These are phyloP conservation scores for Antitype chi DNA, from an alignment of 2,888 invertebrate species.

Conservation along the genomic window DNA sequence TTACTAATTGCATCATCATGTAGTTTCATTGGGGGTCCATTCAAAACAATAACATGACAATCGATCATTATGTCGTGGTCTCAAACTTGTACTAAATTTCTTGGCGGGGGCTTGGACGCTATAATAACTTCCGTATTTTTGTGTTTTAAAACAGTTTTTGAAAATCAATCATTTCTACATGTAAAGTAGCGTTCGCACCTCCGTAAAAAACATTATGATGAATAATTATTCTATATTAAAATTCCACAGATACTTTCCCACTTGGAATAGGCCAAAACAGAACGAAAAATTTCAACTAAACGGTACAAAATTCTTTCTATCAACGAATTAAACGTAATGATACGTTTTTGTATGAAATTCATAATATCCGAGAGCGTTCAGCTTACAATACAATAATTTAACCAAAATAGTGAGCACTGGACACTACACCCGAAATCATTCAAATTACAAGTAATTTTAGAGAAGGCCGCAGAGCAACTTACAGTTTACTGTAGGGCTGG, in stretches of 20 bases:
- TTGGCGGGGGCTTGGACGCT: too few species aligned
- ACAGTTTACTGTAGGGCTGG: conserved; percentile 47
- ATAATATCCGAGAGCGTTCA: conserved; percentile 36
- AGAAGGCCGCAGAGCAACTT: conserved; percentile 37
- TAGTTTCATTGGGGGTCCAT: too few species aligned
- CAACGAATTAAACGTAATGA: conserved; percentile 46
- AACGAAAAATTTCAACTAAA: conserved; percentile 23
- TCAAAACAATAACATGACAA: too few species aligned
- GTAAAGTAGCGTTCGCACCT: too few species aligned
- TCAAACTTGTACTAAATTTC: too few species aligned
- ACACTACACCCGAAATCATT: conserved; percentile 61
- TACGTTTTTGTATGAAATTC: conserved; percentile 36
- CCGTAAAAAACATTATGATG: background rate
- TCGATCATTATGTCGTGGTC: too few species aligned
- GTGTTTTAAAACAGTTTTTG: too few species aligned
- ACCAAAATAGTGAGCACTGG: conserved; percentile 57
- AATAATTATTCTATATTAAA: background rate
- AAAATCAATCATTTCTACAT: too few species aligned
- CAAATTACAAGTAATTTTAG: conserved; percentile 67
- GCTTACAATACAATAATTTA: conserved; percentile 53
- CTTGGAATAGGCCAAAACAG: background rate
- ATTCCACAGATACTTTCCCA: background rate
- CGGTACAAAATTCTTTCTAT: conserved; percentile 36
- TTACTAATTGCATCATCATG: too few species aligned
- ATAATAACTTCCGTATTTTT: too few species aligned